These are phyloP conservation scores for Nezara viridula DNA, from an alignment of 2,888 invertebrate genomes.

Conservation along the genomic window DNA sequence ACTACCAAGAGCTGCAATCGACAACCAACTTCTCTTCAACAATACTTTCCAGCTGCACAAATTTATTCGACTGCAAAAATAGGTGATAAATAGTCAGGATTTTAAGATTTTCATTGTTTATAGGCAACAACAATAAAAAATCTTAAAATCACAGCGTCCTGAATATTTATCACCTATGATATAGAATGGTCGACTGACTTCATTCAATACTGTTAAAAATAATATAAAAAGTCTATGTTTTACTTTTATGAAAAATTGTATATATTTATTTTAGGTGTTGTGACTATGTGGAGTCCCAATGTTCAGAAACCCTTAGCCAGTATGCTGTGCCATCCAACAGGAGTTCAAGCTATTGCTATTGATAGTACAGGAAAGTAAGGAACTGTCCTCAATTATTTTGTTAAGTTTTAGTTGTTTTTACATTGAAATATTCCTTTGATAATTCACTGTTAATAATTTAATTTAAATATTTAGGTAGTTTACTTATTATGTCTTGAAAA, in stretches of 20 bases:
- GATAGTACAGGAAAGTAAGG: constrained; percentile 84
- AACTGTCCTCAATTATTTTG: neutral
- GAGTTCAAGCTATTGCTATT: constrained; percentile 84
- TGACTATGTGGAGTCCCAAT: constrained; percentile 96
- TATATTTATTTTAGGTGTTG: constrained; percentile 74
- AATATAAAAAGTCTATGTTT: neutral
- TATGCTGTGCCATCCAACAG: constrained; percentile 90
- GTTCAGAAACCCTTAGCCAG: constrained; percentile 87
- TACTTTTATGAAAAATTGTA: neutral
- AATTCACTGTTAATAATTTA: no score
- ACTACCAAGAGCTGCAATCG: no score
- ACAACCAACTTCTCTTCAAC: no score
- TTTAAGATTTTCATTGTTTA: no score
- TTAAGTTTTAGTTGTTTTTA: neutral
- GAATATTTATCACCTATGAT: no score
- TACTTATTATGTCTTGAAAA: neutral
- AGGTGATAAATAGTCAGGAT: no score
- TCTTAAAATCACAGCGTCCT: no score
- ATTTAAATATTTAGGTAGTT: neutral
- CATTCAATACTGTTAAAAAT: neutral
- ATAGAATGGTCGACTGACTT: no score
- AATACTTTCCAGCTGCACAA: no score
- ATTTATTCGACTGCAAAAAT: no score
- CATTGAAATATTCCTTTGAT: neutral
- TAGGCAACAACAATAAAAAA: no score